Conservation (phyloP, 2,888 invertebrate genomes). For the Melipona bicolor region DNA sequence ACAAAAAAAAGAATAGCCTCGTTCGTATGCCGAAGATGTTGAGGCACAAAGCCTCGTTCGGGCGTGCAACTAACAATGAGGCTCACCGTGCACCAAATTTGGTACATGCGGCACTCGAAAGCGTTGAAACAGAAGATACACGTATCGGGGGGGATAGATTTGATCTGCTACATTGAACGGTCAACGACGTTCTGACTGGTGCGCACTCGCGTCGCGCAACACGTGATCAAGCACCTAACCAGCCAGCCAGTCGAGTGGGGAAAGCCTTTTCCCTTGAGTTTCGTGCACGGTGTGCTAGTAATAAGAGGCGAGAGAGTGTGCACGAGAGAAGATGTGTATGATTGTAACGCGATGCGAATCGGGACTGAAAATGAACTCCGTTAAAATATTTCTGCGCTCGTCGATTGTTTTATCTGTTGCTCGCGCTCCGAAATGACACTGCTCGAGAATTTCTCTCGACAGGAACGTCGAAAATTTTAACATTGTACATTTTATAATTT, state of each 20-base stretch:
- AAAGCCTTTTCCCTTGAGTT: slow-evolving; percentile 50
- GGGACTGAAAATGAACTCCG: slow-evolving; percentile 27
- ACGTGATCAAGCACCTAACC: slow-evolving; percentile 43
- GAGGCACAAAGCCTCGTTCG: too few relatives aligned
- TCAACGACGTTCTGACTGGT: slow-evolving; percentile 48
- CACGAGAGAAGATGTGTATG: slow-evolving; percentile 22
- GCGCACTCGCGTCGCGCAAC: slow-evolving; percentile 47
- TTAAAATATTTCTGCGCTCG: slow-evolving; percentile 12
- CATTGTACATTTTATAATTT: too few relatives aligned
- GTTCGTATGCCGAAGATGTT: too few relatives aligned
- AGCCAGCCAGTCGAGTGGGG: slow-evolving; percentile 20
- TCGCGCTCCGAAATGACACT: too few relatives aligned
- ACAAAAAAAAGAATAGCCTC: too few relatives aligned
- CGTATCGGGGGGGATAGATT: background rate
- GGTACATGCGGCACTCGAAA: too few relatives aligned
- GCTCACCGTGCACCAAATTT: too few relatives aligned
- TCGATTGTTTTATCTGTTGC: background rate
- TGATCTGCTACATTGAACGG: slow-evolving; percentile 43
- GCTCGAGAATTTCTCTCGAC: too few relatives aligned
- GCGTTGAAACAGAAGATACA: background rate
- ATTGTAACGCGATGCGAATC: slow-evolving; percentile 42
- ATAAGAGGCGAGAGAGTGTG: slow-evolving; percentile 24
- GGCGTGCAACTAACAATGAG: too few relatives aligned
- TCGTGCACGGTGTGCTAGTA: slow-evolving; percentile 38
- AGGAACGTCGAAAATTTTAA: background rate